Base-by-base conservation (phyloP, 1,140 invertebrate genomes). In the Aphelinus certus region DNA sequence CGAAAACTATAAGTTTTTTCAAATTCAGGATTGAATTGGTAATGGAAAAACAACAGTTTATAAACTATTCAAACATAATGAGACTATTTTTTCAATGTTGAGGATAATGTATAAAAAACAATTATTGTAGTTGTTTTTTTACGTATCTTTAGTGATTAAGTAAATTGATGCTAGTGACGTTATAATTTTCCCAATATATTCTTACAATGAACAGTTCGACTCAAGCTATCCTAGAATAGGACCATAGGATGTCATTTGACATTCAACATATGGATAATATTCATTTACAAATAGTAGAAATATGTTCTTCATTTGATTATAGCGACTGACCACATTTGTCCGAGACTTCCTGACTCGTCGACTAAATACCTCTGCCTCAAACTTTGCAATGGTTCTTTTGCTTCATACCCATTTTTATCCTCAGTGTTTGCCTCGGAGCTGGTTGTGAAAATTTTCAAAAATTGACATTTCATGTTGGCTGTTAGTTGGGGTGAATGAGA, bases 301-400 rank as follows among this genome's bases (percentile, higher is more conserved):
- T 55, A 64, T 53, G 49, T 56, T 71, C 62, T 63, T 64, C 57
- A 72, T 57, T 61, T 70, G 47, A 70, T 53, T 61, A 72, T 72
- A 73, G 63, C 66, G 79, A 86, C 85, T 86, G 85, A 86, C 84
- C 83, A 83, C 82, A 81, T 86, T 70, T 85, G 82, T 83, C 81
- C 81, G 76, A 83, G 82, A 79, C 78, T 81, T 81, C 83, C 84
- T 69, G 83, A 84, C 73, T 86, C 84, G 74, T 85, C 84, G 62
- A 82, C 79, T 82, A 82, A 85, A 86, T 84, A 84, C 77, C 81
- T 79, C 75, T 83, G 83, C 80, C 80, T 84, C 75, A 81, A 82
- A 78, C 77, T 82, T 83, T 83, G 83, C 51, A 9, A 83, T 76
- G 78, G 81, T 81, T 81, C 80, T 82, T 84, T 86, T 49, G 80